Evolutionary conservation across 2,888 invertebrate species (phyloP).

Genomic region (Sipunculus nudus): DNA sequence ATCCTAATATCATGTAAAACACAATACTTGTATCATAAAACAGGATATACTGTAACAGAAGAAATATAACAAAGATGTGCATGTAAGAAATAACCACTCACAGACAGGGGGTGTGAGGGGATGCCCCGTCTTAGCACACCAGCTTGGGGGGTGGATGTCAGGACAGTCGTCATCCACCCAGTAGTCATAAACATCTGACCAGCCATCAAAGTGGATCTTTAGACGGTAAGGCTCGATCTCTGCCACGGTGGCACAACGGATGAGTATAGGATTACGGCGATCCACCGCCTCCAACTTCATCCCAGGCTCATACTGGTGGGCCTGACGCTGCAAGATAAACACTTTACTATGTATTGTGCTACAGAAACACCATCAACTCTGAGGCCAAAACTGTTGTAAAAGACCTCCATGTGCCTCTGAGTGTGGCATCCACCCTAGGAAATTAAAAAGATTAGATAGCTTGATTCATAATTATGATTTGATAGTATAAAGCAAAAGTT

Average conservation of each 20-base stretch:
- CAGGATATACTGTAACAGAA: no score
- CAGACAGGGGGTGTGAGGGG: constrained; percentile 84
- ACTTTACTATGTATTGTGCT: background rate
- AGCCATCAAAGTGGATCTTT: constrained; percentile 86
- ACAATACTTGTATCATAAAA: no score
- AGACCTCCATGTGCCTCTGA: no score
- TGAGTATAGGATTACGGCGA: constrained; percentile 77
- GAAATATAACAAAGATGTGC: no score
- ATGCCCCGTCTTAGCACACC: constrained; percentile 89
- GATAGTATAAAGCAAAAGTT: no score
- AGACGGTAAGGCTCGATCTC: constrained; percentile 78
- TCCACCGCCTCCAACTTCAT: constrained; percentile 92
- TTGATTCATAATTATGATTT: no score
- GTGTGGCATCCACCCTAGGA: no score
- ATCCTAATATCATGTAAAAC: background rate
- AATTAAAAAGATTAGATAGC: no score
- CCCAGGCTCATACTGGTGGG: constrained; percentile 81
- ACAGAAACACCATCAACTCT: no score
- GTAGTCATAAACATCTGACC: constrained; percentile 83
- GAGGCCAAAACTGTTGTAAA: no score
- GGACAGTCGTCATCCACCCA: constrained; percentile 92
- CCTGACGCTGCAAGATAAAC: constrained; percentile 72
- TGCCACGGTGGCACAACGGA: constrained; percentile 85
- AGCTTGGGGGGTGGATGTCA: constrained; percentile 90
- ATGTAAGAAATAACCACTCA: constrained; percentile 52